phyloP scores from a whole-genome alignment of 2,113 vertebrate genomes.

The Taxidea taxus region DNA sequence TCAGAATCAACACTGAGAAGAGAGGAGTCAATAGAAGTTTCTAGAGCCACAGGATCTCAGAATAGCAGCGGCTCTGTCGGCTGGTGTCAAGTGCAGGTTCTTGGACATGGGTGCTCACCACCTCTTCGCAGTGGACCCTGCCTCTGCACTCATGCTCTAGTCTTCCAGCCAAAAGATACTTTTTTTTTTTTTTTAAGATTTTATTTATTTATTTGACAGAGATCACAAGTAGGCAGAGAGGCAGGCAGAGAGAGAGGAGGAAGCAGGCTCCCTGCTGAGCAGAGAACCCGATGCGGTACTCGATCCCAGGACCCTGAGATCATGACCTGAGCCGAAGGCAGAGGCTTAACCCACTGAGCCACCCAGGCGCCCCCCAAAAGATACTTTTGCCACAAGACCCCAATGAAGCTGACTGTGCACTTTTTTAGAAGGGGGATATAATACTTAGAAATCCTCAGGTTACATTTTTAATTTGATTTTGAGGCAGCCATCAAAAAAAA shows the following conservation, averaged over 20 bases:
- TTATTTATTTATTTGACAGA: too few species aligned
- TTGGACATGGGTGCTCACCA: rapidly evolving
- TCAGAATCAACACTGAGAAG: background rate
- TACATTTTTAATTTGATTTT: background rate
- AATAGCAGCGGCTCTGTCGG: rapidly evolving
- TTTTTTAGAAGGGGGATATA: background rate
- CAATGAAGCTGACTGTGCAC: background rate
- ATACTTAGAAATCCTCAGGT: background rate
- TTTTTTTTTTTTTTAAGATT: too few species aligned
- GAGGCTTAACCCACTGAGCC: too few species aligned
- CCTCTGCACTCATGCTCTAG: background rate
- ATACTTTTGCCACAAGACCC: background rate
- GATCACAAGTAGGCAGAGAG: too few species aligned
- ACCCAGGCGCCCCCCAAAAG: too few species aligned
- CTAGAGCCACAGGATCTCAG: background rate
- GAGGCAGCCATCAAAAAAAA: too few species aligned
- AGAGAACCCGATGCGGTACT: too few species aligned
- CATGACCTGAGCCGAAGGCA: too few species aligned
- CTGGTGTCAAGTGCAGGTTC: background rate
- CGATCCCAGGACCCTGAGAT: too few species aligned
- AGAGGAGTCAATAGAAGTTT: background rate
- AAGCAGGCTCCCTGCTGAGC: too few species aligned
- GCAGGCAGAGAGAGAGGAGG: too few species aligned
- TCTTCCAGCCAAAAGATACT: too few species aligned
- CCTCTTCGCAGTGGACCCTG: background rate